Evolutionary conservation across 2,113 vertebrate species (phyloP).

Genomic region (Phylloscopus trochilus): DNA sequence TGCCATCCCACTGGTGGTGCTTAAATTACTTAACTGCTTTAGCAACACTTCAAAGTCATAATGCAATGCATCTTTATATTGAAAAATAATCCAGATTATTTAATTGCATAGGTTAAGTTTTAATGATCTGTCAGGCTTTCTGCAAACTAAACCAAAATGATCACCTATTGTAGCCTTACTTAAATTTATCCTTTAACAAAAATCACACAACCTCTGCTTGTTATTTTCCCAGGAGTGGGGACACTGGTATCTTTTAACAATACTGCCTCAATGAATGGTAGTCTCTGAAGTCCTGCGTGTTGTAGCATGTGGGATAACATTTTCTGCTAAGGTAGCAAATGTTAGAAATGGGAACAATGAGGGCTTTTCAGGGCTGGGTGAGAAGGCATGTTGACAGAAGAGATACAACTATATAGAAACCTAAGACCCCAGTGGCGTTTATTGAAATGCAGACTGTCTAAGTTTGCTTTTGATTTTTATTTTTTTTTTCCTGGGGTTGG

Average conservation of each 20-base stretch:
- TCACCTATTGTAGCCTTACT: background rate
- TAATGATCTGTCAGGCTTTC: background rate
- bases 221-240: background rate
- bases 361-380: conserved; percentile 16
- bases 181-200: background rate
- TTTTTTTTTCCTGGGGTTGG: background rate
- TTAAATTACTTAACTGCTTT: background rate
- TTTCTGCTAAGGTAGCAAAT: conserved; percentile 48
- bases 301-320: conserved; percentile 1
- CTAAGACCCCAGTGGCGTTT: background rate
- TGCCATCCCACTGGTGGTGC: background rate
- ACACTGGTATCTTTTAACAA: background rate
- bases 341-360: conserved; percentile 24
- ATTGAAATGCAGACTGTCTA: conserved; percentile 27
- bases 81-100: background rate
- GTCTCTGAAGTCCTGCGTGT: background rate
- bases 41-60: background rate
- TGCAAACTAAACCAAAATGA: background rate
- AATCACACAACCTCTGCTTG: background rate
- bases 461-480: conserved; percentile 10
- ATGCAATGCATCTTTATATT: background rate
- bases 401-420: conserved; percentile 18
- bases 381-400: conserved; percentile 50
- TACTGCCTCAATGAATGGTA: background rate
- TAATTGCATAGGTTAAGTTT: background rate